These are phyloP conservation scores for Caerostris extrusa DNA, from an alignment of 1,140 invertebrate genomes.

Conservation along the genomic window DNA sequence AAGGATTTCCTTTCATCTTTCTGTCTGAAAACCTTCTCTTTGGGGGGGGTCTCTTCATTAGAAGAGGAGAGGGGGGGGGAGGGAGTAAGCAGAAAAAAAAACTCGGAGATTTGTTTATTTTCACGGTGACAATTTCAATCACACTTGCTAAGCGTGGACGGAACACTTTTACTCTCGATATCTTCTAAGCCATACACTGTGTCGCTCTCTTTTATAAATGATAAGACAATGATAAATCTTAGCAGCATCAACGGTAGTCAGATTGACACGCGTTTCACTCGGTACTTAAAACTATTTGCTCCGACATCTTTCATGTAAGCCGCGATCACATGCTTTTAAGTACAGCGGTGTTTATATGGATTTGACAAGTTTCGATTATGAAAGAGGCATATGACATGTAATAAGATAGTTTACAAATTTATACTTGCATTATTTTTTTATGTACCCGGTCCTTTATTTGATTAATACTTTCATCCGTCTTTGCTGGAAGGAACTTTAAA, in stretches of 20 bases:
- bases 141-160: neutral
- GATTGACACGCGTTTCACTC: neutral
- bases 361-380: neutral
- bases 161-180: constrained; percentile 8
- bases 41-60: too few relatives aligned
- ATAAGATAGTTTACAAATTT: neutral
- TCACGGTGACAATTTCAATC: neutral
- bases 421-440: neutral
- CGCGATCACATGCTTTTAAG: neutral
- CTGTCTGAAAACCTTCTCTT: neutral
- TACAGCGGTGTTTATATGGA: neutral
- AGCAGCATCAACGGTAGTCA: constrained; percentile 22
- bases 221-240: constrained; percentile 6
- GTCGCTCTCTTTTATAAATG: neutral
- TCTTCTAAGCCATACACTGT: neutral
- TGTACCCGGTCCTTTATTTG: neutral
- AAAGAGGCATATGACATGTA: neutral
- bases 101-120: neutral
- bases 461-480: neutral
- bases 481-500: too few relatives aligned
- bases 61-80: too few relatives aligned
- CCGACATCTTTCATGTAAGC: neutral
- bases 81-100: neutral
- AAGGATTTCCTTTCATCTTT: neutral
- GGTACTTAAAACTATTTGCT: neutral